Percentiles rank a stretch among this genome's conserved stretches.
Conservation (phyloP, 2,113 vertebrate species). For the Corydoras maculifer region DNA sequence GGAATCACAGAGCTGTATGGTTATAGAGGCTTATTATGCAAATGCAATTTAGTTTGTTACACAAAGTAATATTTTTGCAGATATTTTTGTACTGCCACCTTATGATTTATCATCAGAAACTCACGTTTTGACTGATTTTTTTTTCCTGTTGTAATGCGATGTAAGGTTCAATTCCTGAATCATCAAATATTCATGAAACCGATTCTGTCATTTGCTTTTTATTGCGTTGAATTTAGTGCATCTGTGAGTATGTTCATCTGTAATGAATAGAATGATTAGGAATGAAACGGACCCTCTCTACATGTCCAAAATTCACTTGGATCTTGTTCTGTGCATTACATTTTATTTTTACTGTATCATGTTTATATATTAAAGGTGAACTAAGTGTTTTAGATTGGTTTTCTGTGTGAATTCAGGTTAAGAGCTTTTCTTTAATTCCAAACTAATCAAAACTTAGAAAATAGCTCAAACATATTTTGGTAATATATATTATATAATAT, state of each 20-base stretch:
- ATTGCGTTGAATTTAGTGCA: not conserved
- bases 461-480: too few species aligned
- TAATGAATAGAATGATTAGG: not conserved
- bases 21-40: not conserved
- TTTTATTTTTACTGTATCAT: not conserved
- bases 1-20: not conserved
- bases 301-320: not conserved
- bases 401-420: not conserved
- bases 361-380: not conserved
- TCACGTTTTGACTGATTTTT: not conserved
- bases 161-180: too few species aligned
- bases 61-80: not conserved
- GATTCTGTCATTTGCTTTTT: not conserved
- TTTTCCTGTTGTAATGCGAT: not conserved
- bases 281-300: not conserved
- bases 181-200: not conserved
- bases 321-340: not conserved
- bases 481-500: too few species aligned
- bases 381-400: not conserved
- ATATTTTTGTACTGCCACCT: constrained; percentile 10
- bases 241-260: not conserved
- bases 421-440: too few species aligned
- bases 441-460: too few species aligned
- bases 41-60: not conserved
- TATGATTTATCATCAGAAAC: not conserved